Base-by-base conservation (phyloP, 2,888 invertebrate genomes). In the Anoplius nigerrimus region DNA sequence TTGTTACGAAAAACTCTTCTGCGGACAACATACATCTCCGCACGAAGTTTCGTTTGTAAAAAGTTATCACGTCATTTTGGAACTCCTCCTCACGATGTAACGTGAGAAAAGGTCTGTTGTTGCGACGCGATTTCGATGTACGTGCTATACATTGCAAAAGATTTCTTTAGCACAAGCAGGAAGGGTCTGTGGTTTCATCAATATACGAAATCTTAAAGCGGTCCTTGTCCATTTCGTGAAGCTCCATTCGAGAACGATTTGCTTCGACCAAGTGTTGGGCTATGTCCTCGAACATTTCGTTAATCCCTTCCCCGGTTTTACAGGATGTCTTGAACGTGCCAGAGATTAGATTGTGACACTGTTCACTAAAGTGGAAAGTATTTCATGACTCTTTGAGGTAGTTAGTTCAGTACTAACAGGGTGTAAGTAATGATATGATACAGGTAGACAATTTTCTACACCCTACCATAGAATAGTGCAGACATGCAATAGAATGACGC, bases 221-320 rank as follows among this genome's bases (percentile, higher is more conserved):
- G 82, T 94, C 93, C 74, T 93, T 92, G 76, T 95, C 94, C 87
- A 95, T 91, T 8, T 93, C 93, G 83, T 96, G 95, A 58, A 96
- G 89, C 81, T 95, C 96, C 89, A 95, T 92, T 81, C 94, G 91
- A n/a, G 95, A 95, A 79, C 95, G 91, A 84, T 95, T 96, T 22
- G 94, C 92, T 80, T 94, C 94, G 0, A 95, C 93, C 69, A 97
- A 89, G 78, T 95, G 95, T 66, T 91, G 91, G 11, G 97, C 96
- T 86, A 98, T 97, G 82, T 97, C 96, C 52, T 92, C 90, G 87
- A 98, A 98, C 97, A 98, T 98, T 87, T 97, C 94, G 74, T 96
- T 94, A 21, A 98, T 91, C 5, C 97, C 97, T 84, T 93, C 93
- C 2, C 95, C 95, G 58, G 94, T 94, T 89, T 95, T 96, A 88